Percentiles rank a stretch among this genome's conserved stretches.
phyloP scores from a whole-genome alignment of 2,888 invertebrate genomes.

The Mycalesis mineus region DNA sequence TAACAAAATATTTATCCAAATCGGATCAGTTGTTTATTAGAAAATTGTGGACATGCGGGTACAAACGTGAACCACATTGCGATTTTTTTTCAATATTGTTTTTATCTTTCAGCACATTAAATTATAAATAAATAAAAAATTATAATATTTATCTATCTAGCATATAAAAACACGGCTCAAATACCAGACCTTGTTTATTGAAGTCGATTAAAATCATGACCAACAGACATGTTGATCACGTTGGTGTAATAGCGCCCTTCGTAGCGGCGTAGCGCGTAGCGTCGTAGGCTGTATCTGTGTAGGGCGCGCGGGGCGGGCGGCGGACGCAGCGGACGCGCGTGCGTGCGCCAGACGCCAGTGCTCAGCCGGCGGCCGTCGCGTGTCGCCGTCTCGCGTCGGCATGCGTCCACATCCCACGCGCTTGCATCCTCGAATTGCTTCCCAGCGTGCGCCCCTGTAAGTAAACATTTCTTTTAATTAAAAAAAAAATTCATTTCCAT shows the following conservation, averaged over 20 bases:
- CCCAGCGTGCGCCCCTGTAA: slow-evolving; percentile 74
- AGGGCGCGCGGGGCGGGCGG: slow-evolving; percentile 35
- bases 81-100: too few relatives aligned
- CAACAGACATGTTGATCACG: not conserved
- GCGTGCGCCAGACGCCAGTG: slow-evolving; percentile 57
- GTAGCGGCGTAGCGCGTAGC: slow-evolving; percentile 53
- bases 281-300: slow-evolving; percentile 48
- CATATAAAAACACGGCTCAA: too few relatives aligned
- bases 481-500: not conserved
- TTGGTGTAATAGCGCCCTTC: slow-evolving; percentile 36
- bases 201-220: too few relatives aligned
- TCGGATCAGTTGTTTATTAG: too few relatives aligned
- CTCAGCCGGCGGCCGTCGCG: slow-evolving; percentile 63
- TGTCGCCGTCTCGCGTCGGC: slow-evolving; percentile 62
- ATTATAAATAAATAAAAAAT: too few relatives aligned
- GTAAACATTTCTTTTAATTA: slow-evolving; percentile 35
- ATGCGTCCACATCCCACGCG: slow-evolving; percentile 48
- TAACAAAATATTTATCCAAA: too few relatives aligned
- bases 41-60: too few relatives aligned
- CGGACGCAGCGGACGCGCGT: slow-evolving; percentile 35
- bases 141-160: too few relatives aligned
- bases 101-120: too few relatives aligned
- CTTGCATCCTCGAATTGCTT: slow-evolving; percentile 44
- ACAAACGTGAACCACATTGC: too few relatives aligned
- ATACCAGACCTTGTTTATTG: too few relatives aligned